phyloP scores from a whole-genome alignment of 2,113 vertebrate genomes.

The Phyllostomus discolor region DNA sequence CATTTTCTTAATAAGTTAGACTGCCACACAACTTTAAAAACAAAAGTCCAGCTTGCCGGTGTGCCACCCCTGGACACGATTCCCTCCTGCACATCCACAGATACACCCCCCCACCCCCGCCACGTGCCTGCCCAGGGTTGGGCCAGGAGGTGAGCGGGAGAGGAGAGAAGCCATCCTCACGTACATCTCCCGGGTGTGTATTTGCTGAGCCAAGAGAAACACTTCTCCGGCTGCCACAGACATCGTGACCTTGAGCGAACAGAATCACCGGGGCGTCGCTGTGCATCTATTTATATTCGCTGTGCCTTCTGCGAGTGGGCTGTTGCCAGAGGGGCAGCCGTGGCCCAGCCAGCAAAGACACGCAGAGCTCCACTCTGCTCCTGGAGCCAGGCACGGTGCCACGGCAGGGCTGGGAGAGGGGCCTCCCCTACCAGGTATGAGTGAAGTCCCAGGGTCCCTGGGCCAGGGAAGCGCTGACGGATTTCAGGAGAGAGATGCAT shows the following conservation, averaged over 20 bases:
- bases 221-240: neutral
- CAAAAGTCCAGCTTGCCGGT: neutral
- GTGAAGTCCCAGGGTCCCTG: neutral
- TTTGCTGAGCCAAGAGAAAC: neutral
- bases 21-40: neutral
- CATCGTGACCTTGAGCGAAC: neutral
- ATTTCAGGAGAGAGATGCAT: neutral
- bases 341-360: neutral
- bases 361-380: neutral
- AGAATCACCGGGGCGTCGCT: neutral
- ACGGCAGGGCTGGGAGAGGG: neutral
- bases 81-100: neutral
- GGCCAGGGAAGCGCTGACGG: neutral
- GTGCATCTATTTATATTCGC: neutral
- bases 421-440: neutral
- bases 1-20: constrained; percentile 3
- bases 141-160: neutral
- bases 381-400: neutral
- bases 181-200: neutral
- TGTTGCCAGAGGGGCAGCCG: neutral
- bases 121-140: neutral
- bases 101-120: no score
- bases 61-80: neutral
- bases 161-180: neutral
- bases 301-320: neutral